phyloP scores from a whole-genome alignment of 2,797 vertebrate species.

The Hozukius guyotensis region DNA sequence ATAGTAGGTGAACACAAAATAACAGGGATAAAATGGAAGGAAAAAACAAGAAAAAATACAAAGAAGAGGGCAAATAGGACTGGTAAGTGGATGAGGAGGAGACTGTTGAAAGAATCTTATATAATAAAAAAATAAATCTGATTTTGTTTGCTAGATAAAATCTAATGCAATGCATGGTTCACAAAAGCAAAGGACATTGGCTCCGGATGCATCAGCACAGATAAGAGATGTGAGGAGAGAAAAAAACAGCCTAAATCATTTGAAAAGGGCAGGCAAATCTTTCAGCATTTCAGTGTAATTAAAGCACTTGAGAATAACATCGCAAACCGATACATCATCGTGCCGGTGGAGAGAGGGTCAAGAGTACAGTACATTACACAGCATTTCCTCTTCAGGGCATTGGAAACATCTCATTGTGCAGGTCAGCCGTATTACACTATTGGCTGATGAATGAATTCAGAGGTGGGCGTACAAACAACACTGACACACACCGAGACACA shows the following conservation, averaged over 20 bases:
- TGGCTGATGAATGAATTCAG: constrained; percentile 64
- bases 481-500: constrained; percentile 44
- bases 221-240: background rate
- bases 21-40: background rate
- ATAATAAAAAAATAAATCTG: background rate
- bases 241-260: background rate
- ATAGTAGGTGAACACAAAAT: background rate
- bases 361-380: background rate
- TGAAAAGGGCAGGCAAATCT: constrained; percentile 33
- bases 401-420: constrained; percentile 49
- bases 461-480: constrained; percentile 67
- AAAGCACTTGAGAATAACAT: constrained; percentile 47
- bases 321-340: constrained; percentile 26
- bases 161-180: background rate
- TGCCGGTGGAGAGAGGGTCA: constrained; percentile 33
- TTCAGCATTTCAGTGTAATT: constrained; percentile 46
- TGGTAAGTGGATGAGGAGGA: background rate
- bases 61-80: background rate
- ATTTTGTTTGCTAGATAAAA: constrained; percentile 1
- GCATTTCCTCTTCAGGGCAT: constrained; percentile 34
- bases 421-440: constrained; percentile 58
- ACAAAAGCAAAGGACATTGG: background rate
- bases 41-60: background rate
- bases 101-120: background rate
- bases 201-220: background rate